Conservation (phyloP, 2,888 invertebrate species). For the Cryptus armator region DNA sequence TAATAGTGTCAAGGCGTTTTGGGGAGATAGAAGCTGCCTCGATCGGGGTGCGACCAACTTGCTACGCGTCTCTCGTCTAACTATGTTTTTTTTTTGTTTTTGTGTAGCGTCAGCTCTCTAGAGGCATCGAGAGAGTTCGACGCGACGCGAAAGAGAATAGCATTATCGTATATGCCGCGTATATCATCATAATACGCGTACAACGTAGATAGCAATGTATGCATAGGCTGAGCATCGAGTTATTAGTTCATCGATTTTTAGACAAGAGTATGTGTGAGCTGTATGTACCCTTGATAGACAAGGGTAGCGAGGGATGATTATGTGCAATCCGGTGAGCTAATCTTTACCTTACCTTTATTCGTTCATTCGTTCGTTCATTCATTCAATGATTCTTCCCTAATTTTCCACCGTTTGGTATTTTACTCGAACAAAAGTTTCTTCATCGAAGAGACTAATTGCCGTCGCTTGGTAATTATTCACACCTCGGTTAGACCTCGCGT, state of each 20-base stretch:
- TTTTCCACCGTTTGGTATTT: background rate
- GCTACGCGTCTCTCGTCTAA: background rate
- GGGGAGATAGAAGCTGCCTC: background rate
- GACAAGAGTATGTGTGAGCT: conserved; percentile 52
- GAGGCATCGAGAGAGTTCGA: conserved; percentile 37
- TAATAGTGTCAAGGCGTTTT: conserved; percentile 38
- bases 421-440: background rate
- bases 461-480: background rate
- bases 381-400: background rate
- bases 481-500: background rate
- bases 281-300: conserved; percentile 4
- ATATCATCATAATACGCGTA: conserved; percentile 17
- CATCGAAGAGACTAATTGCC: background rate
- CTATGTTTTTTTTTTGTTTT: background rate
- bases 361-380: background rate
- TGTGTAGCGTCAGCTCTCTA: conserved; percentile 27
- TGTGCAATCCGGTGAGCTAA: conserved; percentile 23
- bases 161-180: conserved; percentile 31
- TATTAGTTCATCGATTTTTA: conserved; percentile 73
- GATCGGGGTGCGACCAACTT: conserved; percentile 7
- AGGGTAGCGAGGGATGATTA: conserved; percentile 18
- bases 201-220: conserved; percentile 64
- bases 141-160: conserved; percentile 23
- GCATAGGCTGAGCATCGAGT: conserved; percentile 63
- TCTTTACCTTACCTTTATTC: background rate